phyloP scores from a whole-genome alignment of 1,140 invertebrate species.

The Octopus bimaculoides region DNA sequence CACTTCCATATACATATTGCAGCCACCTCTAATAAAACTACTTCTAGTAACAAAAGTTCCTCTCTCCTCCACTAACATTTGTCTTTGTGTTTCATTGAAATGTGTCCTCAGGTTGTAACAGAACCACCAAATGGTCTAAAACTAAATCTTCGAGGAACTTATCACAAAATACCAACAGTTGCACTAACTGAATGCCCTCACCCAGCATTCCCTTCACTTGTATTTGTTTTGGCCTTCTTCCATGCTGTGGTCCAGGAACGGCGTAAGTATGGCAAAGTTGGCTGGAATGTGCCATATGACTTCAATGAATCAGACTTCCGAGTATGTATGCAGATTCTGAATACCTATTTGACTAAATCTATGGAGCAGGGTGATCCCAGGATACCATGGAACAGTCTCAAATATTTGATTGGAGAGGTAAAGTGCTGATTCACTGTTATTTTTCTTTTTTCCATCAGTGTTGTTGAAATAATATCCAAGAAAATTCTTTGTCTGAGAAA shows the following conservation, averaged over 20 bases:
- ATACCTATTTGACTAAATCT: slow-evolving; percentile 77
- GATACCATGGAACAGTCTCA: slow-evolving; percentile 84
- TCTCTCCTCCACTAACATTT: too few relatives aligned
- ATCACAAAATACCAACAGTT: slow-evolving; percentile 74
- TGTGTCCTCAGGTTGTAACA: slow-evolving; percentile 70
- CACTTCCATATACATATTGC: too few relatives aligned
- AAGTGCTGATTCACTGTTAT: slow-evolving; percentile 22
- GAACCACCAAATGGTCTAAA: slow-evolving; percentile 88
- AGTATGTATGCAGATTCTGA: slow-evolving; percentile 78
- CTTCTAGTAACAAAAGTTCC: too few relatives aligned
- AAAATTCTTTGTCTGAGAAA: too few relatives aligned
- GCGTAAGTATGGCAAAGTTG: slow-evolving; percentile 87
- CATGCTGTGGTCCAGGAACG: slow-evolving; percentile 86
- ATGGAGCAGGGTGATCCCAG: slow-evolving; percentile 61
- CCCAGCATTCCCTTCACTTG: slow-evolving; percentile 70
- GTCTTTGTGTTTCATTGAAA: too few relatives aligned
- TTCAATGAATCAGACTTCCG: slow-evolving; percentile 90
- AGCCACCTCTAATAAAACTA: too few relatives aligned
- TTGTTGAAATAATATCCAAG: too few relatives aligned
- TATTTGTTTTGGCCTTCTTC: slow-evolving; percentile 86
- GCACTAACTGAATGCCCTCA: slow-evolving; percentile 73
- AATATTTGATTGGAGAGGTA: slow-evolving; percentile 87
- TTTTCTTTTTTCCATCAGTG: not conserved
- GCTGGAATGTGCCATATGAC: slow-evolving; percentile 90
- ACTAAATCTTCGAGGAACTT: slow-evolving; percentile 83